Evolutionary conservation across 2,113 vertebrate species (phyloP).

Genomic region (Tragelaphus strepsiceros): DNA sequence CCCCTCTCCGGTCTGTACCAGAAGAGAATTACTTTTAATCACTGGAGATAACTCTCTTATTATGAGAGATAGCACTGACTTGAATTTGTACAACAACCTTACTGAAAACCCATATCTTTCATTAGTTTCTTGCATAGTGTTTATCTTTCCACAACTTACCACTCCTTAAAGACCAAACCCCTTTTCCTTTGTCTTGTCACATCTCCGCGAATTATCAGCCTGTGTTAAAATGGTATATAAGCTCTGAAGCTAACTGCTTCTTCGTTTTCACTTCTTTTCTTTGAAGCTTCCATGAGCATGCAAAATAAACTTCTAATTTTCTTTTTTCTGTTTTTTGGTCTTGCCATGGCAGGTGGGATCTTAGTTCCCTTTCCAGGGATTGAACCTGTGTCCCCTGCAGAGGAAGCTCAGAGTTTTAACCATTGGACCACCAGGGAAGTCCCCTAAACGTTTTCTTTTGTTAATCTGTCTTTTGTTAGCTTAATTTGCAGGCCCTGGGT

Average conservation of each 20-base stretch:
- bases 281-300: background rate
- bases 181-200: background rate
- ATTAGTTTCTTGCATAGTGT: background rate
- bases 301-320: background rate
- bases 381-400: background rate
- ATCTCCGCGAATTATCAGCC: background rate
- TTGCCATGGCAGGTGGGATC: background rate
- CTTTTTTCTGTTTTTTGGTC: background rate
- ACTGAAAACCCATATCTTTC: background rate
- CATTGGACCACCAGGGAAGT: background rate
- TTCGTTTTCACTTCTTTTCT: background rate
- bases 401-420: background rate
- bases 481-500: background rate
- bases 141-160: background rate
- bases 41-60: background rate
- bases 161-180: background rate
- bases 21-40: background rate
- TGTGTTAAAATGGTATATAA: background rate
- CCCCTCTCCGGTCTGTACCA: background rate
- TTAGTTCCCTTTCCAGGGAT: background rate
- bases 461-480: background rate
- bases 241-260: background rate
- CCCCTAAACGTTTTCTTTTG: background rate
- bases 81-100: background rate
- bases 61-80: background rate